Evolutionary conservation across 1,140 invertebrate genomes (phyloP).

Genomic region (Listronotus oregonensis): DNA sequence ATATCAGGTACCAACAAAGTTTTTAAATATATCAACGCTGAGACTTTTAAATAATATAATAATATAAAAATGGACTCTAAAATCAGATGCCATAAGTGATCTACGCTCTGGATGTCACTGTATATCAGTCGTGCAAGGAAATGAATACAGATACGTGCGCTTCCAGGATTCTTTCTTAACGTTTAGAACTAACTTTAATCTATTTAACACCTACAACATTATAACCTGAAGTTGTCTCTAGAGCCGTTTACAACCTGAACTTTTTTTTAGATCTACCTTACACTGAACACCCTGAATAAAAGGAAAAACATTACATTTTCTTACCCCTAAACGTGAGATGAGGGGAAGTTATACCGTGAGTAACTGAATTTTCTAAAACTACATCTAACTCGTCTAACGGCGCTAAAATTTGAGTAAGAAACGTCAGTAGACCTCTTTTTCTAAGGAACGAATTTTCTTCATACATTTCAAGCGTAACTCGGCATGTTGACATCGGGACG

Average conservation of each 20-base stretch:
- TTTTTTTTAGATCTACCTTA: not conserved
- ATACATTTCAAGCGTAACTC: slow-evolving; percentile 91
- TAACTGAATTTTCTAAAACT: slow-evolving; percentile 90
- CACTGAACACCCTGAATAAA: slow-evolving; percentile 12
- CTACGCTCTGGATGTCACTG: not conserved
- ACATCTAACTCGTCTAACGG: slow-evolving; percentile 93
- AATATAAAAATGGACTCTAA: too few species aligned
- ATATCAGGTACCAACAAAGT: too few species aligned
- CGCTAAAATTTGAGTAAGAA: slow-evolving; percentile 89
- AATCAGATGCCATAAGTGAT: not conserved
- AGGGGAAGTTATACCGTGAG: slow-evolving; percentile 81
- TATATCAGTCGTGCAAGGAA: not conserved
- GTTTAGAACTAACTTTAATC: too few species aligned
- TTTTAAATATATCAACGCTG: too few species aligned
- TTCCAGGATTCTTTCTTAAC: too few species aligned
- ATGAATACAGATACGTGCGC: too few species aligned
- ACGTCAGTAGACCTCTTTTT: slow-evolving; percentile 81
- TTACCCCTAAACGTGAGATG: slow-evolving; percentile 30
- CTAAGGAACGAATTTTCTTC: slow-evolving; percentile 94
- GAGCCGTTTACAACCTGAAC: too few species aligned
- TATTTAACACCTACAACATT: too few species aligned
- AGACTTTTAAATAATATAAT: too few species aligned
- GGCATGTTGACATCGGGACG: slow-evolving; percentile 81
- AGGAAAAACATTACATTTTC: slow-evolving; percentile 10
- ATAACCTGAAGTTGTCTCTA: too few species aligned